Evolutionary conservation across 2,113 vertebrate species (phyloP).

Genomic region (Triplophysa dalaica): DNA sequence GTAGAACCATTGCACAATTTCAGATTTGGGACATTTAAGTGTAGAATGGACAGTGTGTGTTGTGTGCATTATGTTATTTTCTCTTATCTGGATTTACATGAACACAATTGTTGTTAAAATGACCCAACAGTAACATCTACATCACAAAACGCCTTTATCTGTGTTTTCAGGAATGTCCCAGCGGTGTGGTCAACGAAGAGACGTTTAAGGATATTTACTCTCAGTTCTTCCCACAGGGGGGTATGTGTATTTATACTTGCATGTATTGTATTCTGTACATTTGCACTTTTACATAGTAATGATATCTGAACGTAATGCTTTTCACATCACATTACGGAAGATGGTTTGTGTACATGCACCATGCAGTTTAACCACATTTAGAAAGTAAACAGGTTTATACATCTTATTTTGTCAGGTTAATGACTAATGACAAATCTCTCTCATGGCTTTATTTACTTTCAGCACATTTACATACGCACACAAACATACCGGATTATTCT

Average conservation of each 20-base stretch:
- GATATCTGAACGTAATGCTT: neutral
- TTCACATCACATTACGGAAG: neutral
- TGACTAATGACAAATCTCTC: slow-evolving; percentile 17
- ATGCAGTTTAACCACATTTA: too few relatives aligned
- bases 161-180: slow-evolving; percentile 87
- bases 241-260: slow-evolving; percentile 70
- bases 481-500: slow-evolving; percentile 9
- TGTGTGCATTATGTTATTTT: neutral
- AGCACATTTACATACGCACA: neutral
- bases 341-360: neutral
- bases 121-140: neutral
- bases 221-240: slow-evolving; percentile 98
- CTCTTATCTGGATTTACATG: neutral
- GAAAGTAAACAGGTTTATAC: neutral
- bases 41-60: neutral
- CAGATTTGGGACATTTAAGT: neutral
- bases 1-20: neutral
- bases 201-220: slow-evolving; percentile 98
- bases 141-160: slow-evolving; percentile 47
- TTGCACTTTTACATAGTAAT: too few relatives aligned
- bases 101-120: neutral
- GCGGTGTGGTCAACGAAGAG: slow-evolving; percentile 95
- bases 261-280: neutral
- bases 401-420: slow-evolving; percentile 10
- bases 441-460: neutral